Base-by-base conservation (phyloP, 2,113 vertebrate genomes). In the Odocoileus hemionus region DNA sequence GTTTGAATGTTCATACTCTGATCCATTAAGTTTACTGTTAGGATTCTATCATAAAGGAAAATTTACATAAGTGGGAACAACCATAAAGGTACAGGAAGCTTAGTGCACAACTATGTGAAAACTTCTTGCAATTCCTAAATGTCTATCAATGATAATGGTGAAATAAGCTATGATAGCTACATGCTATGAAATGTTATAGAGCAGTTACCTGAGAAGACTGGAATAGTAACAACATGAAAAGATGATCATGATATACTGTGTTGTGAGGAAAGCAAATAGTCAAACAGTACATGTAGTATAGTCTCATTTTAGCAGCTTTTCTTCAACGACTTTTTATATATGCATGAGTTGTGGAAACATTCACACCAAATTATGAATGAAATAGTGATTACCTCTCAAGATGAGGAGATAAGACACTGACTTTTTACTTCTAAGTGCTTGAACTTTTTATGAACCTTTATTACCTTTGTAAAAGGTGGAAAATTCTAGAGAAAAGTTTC, bases 391-490 rank as follows among this genome's bases (percentile, higher is more conserved):
- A 95, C 67, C 85, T 95, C 86, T 94, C 33, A 14, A 91, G 52
- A 17, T 79, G n/a, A 96, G 26, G 87, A 25, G 21, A 47, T 67
- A 91, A 39, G 39, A 93, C 2, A 36, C 10, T 90, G 67, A 79
- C n/a, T 52, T 93, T 70, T 92, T 85, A 89, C 16, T 92, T 91
- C 50, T 74, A 57, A 89, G 58, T 83, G 21, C 84, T 45, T 74
- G 39, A 94, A 94, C 6, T 61, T 96, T 90, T 96, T 58, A 64
- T 60, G 55, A 92, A 89, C 45, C 36, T 79, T 94, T 90, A 95
- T 93, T 88, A 94, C 12, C 58, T 92, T 95, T 91, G 47, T 80
- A 96, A 90, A 82, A 96, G 19, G 54, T 8, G 26, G 28, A 89
- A 52, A 92, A 87, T 58, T 92, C 43, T 86, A 26, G 93, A 94